These are phyloP conservation scores for Dryobota labecula DNA, from an alignment of 2,888 invertebrate genomes.

Conservation along the genomic window DNA sequence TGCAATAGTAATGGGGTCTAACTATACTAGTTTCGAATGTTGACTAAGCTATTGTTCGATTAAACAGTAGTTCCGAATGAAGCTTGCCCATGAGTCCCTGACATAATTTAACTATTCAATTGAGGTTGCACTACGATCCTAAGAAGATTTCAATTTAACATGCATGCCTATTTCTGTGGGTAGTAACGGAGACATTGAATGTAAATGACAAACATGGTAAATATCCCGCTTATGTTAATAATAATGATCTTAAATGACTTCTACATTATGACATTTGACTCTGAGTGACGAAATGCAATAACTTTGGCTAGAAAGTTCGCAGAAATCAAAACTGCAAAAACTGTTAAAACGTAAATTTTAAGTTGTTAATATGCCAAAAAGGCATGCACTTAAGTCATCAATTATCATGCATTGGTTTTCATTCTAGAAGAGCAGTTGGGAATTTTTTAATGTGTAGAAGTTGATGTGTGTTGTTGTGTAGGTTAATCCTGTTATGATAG, in stretches of 20 bases:
- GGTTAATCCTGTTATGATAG: too few species aligned
- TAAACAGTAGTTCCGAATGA: slow-evolving; percentile 45
- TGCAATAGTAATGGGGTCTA: background rate
- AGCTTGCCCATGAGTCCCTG: slow-evolving; percentile 38
- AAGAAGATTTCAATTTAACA: slow-evolving; percentile 16
- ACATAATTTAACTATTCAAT: slow-evolving; percentile 36
- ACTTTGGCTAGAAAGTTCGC: background rate
- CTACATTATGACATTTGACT: background rate
- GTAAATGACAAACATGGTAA: too few species aligned
- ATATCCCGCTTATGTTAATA: too few species aligned
- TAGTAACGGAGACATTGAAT: background rate
- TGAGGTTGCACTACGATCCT: slow-evolving; percentile 6
- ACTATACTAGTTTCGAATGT: slow-evolving; percentile 4
- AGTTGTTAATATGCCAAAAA: background rate
- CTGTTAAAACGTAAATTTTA: too few species aligned
- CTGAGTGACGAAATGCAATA: background rate
- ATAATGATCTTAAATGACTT: slow-evolving; percentile 5
- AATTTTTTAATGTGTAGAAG: background rate
- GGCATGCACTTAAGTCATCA: background rate
- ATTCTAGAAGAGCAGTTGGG: background rate
- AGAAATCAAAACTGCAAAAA: background rate
- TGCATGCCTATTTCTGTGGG: background rate
- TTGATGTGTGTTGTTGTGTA: too few species aligned
- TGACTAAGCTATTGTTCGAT: slow-evolving; percentile 41
- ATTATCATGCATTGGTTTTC: background rate